Evolutionary conservation across 2,888 invertebrate species (phyloP).

Genomic region (Coenonympha glycerion): DNA sequence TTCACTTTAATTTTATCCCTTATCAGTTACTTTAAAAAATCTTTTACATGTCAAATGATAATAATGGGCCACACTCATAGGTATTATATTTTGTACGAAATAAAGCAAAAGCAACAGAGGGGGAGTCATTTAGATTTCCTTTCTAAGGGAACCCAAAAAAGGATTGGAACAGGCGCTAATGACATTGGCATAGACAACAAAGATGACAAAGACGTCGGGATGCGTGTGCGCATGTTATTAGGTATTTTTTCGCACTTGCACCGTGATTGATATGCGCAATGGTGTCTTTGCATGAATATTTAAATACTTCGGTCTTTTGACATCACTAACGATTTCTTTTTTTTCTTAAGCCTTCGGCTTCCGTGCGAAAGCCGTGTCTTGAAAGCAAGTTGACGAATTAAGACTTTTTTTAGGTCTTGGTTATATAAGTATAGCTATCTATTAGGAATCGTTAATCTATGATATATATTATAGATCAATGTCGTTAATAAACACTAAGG

Average conservation of each 20-base stretch:
- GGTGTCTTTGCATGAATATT: constrained; percentile 65
- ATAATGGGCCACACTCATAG: no score
- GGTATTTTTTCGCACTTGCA: constrained; percentile 63
- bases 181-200: constrained; percentile 57
- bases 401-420: constrained; percentile 16
- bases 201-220: constrained; percentile 57
- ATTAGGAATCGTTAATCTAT: neutral
- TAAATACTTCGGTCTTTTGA: constrained; percentile 61
- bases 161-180: constrained; percentile 66
- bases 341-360: constrained; percentile 41
- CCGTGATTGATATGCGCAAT: constrained; percentile 73
- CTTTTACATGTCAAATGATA: no score
- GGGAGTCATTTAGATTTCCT: no score
- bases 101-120: no score
- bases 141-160: no score
- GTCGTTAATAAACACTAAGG: no score
- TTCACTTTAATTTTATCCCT: no score
- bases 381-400: constrained; percentile 15
- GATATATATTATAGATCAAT: no score
- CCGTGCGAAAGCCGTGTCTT: constrained; percentile 58
- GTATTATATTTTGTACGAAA: no score
- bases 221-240: constrained; percentile 68
- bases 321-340: constrained; percentile 50
- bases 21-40: no score
- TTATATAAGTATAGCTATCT: constrained; percentile 20